Evolutionary conservation across 2,113 vertebrate species (phyloP).

Genomic region (Chitala chitala): DNA sequence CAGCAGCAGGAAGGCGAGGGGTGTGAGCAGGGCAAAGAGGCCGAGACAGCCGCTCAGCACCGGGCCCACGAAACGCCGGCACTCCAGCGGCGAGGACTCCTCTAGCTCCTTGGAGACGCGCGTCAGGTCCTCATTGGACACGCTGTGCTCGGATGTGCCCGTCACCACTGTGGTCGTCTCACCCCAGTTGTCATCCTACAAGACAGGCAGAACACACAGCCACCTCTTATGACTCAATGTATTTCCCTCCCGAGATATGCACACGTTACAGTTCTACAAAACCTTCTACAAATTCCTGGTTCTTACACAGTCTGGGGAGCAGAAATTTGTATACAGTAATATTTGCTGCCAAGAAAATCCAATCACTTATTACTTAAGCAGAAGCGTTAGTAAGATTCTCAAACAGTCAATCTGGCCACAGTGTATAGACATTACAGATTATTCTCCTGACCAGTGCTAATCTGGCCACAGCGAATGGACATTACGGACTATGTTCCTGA

Average conservation of each 20-base stretch:
- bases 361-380: no score
- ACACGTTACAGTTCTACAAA: not conserved
- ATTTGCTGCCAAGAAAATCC: no score
- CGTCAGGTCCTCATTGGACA: slow-evolving; percentile 87
- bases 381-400: no score
- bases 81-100: slow-evolving; percentile 80
- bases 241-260: no score
- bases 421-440: no score
- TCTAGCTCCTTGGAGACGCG: slow-evolving; percentile 87
- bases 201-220: fast-evolving
- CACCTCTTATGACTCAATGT: no score
- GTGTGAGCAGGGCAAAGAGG: slow-evolving; percentile 79
- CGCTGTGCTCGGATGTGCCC: slow-evolving; percentile 86
- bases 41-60: slow-evolving; percentile 70
- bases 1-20: slow-evolving; percentile 81
- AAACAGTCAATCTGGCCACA: no score
- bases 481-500: not conserved
- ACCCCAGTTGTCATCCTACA: slow-evolving; percentile 89
- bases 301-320: not conserved
- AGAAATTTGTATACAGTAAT: not conserved
- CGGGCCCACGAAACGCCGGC: slow-evolving; percentile 75
- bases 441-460: no score
- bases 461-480: no score
- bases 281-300: not conserved
- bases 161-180: slow-evolving; percentile 89